These are phyloP conservation scores for Gymnobelideus leadbeateri DNA, from an alignment of 2,113 vertebrate species.

Conservation along the genomic window DNA sequence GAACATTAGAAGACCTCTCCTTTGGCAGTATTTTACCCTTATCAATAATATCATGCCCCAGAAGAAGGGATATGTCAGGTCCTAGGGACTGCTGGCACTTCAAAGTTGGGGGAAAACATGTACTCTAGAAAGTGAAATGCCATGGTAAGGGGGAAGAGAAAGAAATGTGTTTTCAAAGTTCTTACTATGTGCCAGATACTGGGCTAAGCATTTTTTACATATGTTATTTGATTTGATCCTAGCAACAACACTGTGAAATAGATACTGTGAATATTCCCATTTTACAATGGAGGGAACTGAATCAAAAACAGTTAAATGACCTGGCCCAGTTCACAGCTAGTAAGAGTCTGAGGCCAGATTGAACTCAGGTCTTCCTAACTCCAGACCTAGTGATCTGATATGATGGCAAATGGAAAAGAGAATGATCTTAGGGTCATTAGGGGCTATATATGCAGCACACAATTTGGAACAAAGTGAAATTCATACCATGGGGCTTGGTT, in stretches of 20 bases:
- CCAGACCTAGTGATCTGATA: not conserved
- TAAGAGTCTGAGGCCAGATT: not conserved
- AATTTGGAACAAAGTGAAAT: not conserved
- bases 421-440: not conserved
- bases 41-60: not conserved
- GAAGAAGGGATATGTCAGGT: not conserved
- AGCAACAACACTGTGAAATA: not conserved
- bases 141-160: too few species aligned
- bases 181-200: too few species aligned
- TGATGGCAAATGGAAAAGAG: not conserved
- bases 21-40: not conserved
- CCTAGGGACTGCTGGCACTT: not conserved
- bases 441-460: not conserved
- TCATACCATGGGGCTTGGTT: not conserved
- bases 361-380: not conserved
- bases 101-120: not conserved
- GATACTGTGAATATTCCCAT: not conserved
- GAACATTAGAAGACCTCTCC: not conserved
- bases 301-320: not conserved
- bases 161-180: too few species aligned
- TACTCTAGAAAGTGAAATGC: not conserved
- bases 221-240: too few species aligned
- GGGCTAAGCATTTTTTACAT: too few species aligned
- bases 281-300: not conserved
- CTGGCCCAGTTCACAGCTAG: not conserved